A percentile compares a stretch with the other conserved stretches of the same genome.
phyloP scores from a whole-genome alignment of 2,888 invertebrate species.

The Volucella inanis region DNA sequence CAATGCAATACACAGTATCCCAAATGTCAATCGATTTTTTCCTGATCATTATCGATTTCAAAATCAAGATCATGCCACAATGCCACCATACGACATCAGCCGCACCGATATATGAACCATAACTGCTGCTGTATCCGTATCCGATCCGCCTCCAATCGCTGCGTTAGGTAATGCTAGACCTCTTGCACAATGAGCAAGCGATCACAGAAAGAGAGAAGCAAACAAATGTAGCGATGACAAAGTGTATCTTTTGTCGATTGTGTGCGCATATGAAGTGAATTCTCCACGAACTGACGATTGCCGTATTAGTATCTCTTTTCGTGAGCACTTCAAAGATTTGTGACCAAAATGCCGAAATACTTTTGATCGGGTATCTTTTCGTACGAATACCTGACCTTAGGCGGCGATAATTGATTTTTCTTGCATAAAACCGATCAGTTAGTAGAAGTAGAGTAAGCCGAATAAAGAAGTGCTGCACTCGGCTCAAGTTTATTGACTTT shows the following conservation, averaged over 20 bases:
- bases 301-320: constrained; percentile 20
- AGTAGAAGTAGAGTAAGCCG: too few relatives aligned
- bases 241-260: constrained; percentile 42
- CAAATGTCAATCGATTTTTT: constrained; percentile 62
- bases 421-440: not conserved
- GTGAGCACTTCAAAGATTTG: constrained; percentile 28
- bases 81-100: too few relatives aligned
- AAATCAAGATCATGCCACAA: constrained; percentile 60
- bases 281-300: constrained; percentile 10
- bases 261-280: constrained; percentile 47
- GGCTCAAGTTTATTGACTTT: too few relatives aligned
- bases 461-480: too few relatives aligned
- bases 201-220: constrained; percentile 20
- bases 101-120: not conserved
- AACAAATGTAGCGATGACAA: constrained; percentile 50
- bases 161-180: constrained; percentile 25
- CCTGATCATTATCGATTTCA: constrained; percentile 67
- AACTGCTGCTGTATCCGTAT: constrained; percentile 6
- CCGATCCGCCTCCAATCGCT: constrained; percentile 42
- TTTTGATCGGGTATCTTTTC: not conserved
- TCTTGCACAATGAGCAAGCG: constrained; percentile 8
- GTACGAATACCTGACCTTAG: not conserved
- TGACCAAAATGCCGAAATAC: constrained; percentile 9
- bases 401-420: constrained; percentile 2
- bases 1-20: constrained; percentile 22